phyloP scores from a whole-genome alignment of 1,140 invertebrate species.

The Drosophila biarmipes region DNA sequence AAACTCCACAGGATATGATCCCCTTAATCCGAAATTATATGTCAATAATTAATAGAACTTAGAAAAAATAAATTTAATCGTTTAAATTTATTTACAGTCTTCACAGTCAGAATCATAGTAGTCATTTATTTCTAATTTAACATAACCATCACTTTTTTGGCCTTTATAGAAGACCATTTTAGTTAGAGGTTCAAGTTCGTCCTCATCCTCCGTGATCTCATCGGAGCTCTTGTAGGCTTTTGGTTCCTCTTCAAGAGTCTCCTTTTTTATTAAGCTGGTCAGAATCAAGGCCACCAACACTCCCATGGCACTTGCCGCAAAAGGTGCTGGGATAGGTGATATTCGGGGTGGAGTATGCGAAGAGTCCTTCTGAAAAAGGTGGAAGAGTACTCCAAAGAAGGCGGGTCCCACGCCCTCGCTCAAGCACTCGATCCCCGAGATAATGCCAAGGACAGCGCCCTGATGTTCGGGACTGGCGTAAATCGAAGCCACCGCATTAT shows the following conservation, averaged over 20 bases:
- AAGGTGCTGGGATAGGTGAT: conserved; percentile 96
- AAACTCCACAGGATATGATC: too few species aligned
- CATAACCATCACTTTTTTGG: neutral
- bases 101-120: neutral
- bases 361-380: conserved; percentile 98
- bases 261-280: conserved; percentile 90
- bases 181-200: neutral
- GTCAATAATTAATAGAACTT: too few species aligned
- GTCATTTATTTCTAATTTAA: neutral
- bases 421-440: conserved; percentile 97
- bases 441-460: conserved; percentile 98
- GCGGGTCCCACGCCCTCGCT: conserved; percentile 97
- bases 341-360: conserved; percentile 86
- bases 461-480: conserved; percentile 98
- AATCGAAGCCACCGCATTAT: conserved; percentile 98
- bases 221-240: neutral
- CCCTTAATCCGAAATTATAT: too few species aligned
- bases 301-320: conserved; percentile 98
- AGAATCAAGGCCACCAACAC: conserved; percentile 97
- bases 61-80: too few species aligned
- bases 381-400: conserved; percentile 99
- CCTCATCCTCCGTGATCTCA: neutral
- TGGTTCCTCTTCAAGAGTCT: neutral
- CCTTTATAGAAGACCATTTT: neutral
- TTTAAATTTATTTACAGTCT: neutral